Evolutionary conservation across 1,140 invertebrate species (phyloP).

Genomic region (Latrodectus geometricus): DNA sequence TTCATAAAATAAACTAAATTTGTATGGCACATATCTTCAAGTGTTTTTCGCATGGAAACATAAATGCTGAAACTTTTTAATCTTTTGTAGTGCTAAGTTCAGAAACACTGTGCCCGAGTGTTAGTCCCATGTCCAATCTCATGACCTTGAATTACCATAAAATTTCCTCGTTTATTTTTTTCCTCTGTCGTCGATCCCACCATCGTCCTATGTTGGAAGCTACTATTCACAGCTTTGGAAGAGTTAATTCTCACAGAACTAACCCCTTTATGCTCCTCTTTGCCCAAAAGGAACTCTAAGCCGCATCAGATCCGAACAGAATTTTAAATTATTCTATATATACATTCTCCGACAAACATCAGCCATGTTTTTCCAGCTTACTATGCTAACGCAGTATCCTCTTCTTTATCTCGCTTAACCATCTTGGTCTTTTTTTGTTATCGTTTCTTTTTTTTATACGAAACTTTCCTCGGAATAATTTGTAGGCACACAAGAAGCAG

Average conservation of each 20-base stretch:
- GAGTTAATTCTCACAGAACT: neutral
- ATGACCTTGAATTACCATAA: neutral
- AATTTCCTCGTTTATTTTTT: neutral
- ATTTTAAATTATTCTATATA: neutral
- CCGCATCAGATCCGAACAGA: neutral
- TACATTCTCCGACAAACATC: neutral
- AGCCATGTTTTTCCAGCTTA: conserved; percentile 5
- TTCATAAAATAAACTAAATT: too few relatives aligned
- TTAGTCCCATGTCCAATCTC: neutral
- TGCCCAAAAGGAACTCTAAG: neutral
- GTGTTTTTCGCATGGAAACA: too few relatives aligned
- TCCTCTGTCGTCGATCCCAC: neutral
- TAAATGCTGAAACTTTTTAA: too few relatives aligned
- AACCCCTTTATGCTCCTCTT: neutral
- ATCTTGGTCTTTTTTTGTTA: neutral
- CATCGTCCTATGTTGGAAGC: neutral
- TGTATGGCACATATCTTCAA: too few relatives aligned
- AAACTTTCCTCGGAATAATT: neutral
- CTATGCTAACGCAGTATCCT: neutral
- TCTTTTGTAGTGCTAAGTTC: neutral
- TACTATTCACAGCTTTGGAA: neutral
- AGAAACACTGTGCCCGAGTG: neutral
- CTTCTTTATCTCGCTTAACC: conserved; percentile 9
- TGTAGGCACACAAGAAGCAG: neutral
- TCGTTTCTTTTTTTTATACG: neutral